A percentile compares a stretch with the other conserved stretches of the same genome.
These are phyloP conservation scores for Ceyx melanurus DNA, from an alignment of 2,113 vertebrate genomes.

Conservation along the genomic window DNA sequence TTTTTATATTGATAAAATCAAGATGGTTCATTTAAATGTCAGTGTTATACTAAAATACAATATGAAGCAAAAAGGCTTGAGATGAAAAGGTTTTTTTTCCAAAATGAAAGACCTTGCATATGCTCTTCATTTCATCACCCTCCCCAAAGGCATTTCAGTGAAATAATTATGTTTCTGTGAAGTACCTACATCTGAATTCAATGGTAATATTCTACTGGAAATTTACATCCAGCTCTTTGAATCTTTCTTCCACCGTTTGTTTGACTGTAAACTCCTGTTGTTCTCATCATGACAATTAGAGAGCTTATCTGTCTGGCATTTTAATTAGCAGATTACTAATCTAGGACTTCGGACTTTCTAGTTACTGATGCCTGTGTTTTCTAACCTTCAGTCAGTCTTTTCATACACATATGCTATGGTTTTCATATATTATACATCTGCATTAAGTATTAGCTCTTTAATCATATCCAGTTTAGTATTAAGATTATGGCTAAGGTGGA, in stretches of 20 bases:
- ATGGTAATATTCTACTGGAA: background rate
- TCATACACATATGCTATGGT: background rate
- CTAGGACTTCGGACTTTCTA: background rate
- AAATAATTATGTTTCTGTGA: background rate
- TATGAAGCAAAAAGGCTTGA: background rate
- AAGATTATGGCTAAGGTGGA: background rate
- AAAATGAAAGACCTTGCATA: background rate
- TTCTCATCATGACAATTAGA: background rate
- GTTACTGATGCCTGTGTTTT: background rate
- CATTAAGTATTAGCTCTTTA: background rate
- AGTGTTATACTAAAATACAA: background rate
- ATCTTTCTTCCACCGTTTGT: background rate
- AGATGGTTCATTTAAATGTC: background rate
- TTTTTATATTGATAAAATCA: background rate
- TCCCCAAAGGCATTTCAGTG: background rate
- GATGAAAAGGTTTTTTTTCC: background rate
- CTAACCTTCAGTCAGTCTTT: background rate
- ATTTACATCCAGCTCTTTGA: background rate
- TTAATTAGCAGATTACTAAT: slow-evolving; percentile 12
- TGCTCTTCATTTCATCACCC: accelerated
- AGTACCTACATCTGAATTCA: background rate
- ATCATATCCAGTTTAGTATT: background rate
- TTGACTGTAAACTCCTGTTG: background rate
- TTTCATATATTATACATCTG: background rate
- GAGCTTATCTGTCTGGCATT: background rate